Evolutionary conservation across 2,113 vertebrate genomes (phyloP), one percentile per base, ranked within the genome.

Genomic region (Semicossyphus pulcher): DNA sequence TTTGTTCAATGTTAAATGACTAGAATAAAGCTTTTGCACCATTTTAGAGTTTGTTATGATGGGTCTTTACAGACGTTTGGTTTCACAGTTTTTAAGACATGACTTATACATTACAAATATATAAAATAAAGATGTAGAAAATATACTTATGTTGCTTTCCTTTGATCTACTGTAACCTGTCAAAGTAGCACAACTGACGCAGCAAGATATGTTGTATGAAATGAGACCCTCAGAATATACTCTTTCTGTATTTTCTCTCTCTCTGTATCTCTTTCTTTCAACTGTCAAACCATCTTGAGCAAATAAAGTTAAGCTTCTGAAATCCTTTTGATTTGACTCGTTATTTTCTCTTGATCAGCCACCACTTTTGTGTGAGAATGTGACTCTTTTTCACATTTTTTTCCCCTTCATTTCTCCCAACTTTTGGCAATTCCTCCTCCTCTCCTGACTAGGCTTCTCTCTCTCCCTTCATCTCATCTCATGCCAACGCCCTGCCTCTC

Each of bases 291-390:
- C 64, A 91, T 87, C 89, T 85, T 79, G 83, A 87, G 78, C 85
- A 90, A 94, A 94, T 94, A 94, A 94, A 92, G 87, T 82, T 75
- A 86, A 84, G 87, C 87, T 84, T 91, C 82, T 88, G 65, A 91
- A 91, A 76, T 72, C 53, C 48, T 37, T 39, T 70, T 59, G 32
- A 58, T 82, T 84, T 15, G 54, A 67, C 39, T 83, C 23, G 15
- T 87, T 70, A 15, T 65, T 48, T 76, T 84, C 47, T 70, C 54
- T 71, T 63, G 10, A 56, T 83, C 47, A 28, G 26, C 25, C 37
- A 48, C 37, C 10, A 14, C 14, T 64, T n/a, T n/a, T 65, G 41
- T 31, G 60, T 64, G 23, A 69, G 23, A 78, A 52, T 59, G 36
- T 52, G 74, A 72, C 81, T 42, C 23, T 53, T 69, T 49, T 16